These are phyloP conservation scores for Urocitellus parryii DNA, from an alignment of 2,113 vertebrate genomes.

Conservation along the genomic window DNA sequence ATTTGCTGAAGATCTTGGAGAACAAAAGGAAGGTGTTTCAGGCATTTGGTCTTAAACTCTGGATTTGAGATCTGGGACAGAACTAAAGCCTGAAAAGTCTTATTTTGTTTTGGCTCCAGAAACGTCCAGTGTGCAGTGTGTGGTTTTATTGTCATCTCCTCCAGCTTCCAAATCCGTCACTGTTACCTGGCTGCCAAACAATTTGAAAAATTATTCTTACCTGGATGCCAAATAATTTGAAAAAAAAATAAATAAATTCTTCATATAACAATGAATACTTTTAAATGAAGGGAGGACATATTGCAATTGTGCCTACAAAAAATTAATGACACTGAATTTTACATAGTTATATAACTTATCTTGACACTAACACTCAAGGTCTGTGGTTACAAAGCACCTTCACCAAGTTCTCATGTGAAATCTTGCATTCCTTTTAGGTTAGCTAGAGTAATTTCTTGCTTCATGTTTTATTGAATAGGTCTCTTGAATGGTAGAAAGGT, in stretches of 20 bases:
- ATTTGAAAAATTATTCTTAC: background rate
- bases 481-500: background rate
- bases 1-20: background rate
- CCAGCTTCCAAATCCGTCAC: background rate
- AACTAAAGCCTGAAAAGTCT: background rate
- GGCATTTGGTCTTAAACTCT: background rate
- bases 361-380: background rate
- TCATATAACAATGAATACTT: conserved; percentile 24
- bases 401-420: background rate
- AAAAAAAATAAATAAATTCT: background rate
- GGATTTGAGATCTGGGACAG: conserved; percentile 5
- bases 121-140: background rate
- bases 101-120: conserved; percentile 14
- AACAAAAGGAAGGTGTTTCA: conserved; percentile 24
- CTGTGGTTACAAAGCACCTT: background rate
- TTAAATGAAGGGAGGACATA: background rate
- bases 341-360: background rate
- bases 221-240: background rate
- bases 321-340: background rate
- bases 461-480: background rate
- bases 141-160: background rate
- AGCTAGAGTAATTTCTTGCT: background rate
- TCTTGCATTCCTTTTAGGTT: conserved; percentile 3
- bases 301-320: background rate
- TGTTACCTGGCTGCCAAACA: background rate